Evolutionary conservation across 2,888 invertebrate genomes (phyloP).

Genomic region (Drosophila basisetae): DNA sequence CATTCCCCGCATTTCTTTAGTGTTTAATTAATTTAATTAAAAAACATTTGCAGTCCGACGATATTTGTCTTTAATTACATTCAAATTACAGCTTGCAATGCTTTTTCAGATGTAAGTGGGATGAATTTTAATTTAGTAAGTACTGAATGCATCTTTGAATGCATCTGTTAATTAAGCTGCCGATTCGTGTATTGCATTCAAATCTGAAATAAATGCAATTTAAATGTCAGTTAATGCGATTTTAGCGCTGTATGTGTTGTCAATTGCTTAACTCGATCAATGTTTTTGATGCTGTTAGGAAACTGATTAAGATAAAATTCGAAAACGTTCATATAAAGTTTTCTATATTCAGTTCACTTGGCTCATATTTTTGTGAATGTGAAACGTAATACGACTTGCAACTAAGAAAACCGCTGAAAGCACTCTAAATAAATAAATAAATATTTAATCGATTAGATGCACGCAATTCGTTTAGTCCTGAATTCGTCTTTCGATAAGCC

Average conservation of each 20-base stretch:
- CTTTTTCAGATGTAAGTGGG: neutral
- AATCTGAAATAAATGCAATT: conserved; percentile 20
- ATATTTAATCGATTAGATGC: conserved; percentile 42
- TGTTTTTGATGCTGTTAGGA: too few species aligned
- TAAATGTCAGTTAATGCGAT: neutral
- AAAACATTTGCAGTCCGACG: neutral
- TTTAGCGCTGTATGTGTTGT: conserved; percentile 5
- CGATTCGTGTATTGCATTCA: conserved; percentile 15
- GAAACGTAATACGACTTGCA: neutral
- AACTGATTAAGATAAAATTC: neutral
- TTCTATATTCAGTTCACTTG: neutral
- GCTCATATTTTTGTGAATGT: neutral
- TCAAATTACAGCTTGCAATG: neutral
- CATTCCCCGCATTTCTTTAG: neutral
- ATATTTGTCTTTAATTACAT: conserved; percentile 24
- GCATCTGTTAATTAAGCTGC: conserved; percentile 32
- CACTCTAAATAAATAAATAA: conserved; percentile 13
- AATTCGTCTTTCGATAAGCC: conserved; percentile 36
- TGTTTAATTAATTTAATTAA: conserved; percentile 11
- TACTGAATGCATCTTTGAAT: conserved; percentile 21
- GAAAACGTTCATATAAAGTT: neutral
- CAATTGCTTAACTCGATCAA: conserved; percentile 3
- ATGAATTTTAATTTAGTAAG: conserved; percentile 7
- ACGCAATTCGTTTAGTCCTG: conserved; percentile 8
- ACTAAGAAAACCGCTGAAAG: conserved; percentile 16